phyloP scores from a whole-genome alignment of 1,140 invertebrate genomes.

The Papilio helenus region DNA sequence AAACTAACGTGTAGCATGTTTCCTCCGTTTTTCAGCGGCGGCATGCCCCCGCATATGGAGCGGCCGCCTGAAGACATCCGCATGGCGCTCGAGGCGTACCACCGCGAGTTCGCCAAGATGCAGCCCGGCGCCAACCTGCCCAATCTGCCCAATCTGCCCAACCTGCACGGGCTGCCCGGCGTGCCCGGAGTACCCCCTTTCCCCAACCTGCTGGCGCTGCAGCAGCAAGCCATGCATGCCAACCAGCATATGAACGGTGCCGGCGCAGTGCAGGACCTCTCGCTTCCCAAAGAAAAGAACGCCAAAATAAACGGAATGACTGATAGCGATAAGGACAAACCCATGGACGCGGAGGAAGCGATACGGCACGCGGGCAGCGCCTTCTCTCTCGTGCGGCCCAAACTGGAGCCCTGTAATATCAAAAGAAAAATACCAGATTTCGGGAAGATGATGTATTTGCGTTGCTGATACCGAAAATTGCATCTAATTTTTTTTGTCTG shows the following conservation, averaged over 20 bases:
- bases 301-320: conserved; percentile 88
- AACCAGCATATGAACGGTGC: conserved; percentile 84
- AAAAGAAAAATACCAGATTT: too few species aligned
- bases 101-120: conserved; percentile 94
- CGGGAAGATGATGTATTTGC: too few species aligned
- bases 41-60: conserved; percentile 88
- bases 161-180: conserved; percentile 84
- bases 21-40: conserved; percentile 91
- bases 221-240: conserved; percentile 88
- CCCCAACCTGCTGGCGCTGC: conserved; percentile 87
- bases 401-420: conserved; percentile 90
- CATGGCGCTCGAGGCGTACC: conserved; percentile 95
- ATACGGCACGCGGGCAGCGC: conserved; percentile 92
- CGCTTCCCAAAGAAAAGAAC: conserved; percentile 90
- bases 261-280: conserved; percentile 92
- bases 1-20: conserved; percentile 88
- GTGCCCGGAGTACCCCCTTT: conserved; percentile 85
- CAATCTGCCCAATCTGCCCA: conserved; percentile 83
- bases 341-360: conserved; percentile 85
- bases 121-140: conserved; percentile 85
- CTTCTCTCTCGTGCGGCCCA: conserved; percentile 92
- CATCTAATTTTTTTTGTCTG: too few species aligned
- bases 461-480: too few species aligned
- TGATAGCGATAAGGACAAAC: conserved; percentile 86
- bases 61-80: conserved; percentile 89